Conservation (phyloP, 2,797 vertebrate genomes). For the Ciconia nigra region DNA sequence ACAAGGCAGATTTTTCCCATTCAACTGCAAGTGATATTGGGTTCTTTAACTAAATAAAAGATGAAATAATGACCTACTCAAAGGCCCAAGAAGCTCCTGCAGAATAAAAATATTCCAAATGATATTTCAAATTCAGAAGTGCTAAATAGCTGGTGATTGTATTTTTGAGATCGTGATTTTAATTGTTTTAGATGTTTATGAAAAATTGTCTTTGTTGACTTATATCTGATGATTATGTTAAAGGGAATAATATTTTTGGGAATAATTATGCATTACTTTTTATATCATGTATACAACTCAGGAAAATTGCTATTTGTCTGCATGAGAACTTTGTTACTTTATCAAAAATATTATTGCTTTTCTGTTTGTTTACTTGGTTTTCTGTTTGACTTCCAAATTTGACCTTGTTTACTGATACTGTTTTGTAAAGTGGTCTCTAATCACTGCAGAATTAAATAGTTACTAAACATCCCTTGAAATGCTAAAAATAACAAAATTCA, state of each 20-base stretch:
- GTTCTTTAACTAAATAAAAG: neutral
- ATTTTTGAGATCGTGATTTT: neutral
- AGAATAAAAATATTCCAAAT: neutral
- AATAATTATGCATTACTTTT: neutral
- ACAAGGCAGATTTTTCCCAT: neutral
- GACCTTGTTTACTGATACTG: neutral
- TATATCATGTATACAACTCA: neutral
- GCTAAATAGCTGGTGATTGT: neutral
- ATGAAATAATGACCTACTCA: neutral
- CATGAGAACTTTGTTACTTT: neutral
- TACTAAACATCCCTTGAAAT: neutral
- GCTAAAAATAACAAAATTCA: constrained; percentile 2
- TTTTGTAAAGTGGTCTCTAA: neutral
- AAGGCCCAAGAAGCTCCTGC: neutral
- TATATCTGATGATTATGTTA: neutral
- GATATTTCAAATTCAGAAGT: neutral
- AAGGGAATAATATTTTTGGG: neutral
- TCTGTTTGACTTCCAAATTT: constrained; percentile 23
- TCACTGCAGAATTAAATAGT: neutral
- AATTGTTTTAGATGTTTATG: neutral
- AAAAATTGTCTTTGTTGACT: neutral
- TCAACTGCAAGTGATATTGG: neutral
- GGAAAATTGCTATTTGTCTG: neutral
- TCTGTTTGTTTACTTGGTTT: neutral
- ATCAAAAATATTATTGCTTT: neutral